Conservation (phyloP, 2,888 invertebrate species). For the Tuta absoluta region DNA sequence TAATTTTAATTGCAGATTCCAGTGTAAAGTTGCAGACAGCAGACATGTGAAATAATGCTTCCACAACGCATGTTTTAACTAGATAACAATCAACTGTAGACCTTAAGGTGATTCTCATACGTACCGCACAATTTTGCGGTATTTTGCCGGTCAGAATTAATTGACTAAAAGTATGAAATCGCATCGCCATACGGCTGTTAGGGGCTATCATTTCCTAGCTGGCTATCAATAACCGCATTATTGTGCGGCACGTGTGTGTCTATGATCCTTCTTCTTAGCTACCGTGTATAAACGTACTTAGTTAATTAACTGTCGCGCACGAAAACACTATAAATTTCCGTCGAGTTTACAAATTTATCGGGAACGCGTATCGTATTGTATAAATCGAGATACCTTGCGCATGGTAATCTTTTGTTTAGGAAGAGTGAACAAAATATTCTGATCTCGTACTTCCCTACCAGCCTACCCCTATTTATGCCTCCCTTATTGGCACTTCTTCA, state of each 20-base stretch:
- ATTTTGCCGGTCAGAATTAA: too few species aligned
- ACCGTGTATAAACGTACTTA: constrained; percentile 23
- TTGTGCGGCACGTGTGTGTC: too few species aligned
- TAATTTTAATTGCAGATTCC: constrained; percentile 7
- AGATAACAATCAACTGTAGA: constrained; percentile 16
- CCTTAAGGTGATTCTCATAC: neutral
- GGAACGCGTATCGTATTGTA: constrained; percentile 58
- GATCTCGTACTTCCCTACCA: constrained; percentile 78
- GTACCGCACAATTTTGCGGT: too few species aligned
- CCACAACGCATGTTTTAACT: constrained; percentile 10
- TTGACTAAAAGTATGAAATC: too few species aligned
- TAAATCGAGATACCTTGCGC: constrained; percentile 64
- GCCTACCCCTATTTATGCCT: constrained; percentile 80
- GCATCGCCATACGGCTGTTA: too few species aligned
- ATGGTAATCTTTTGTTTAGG: constrained; percentile 80
- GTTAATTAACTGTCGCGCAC: constrained; percentile 43
- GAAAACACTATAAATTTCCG: constrained; percentile 58
- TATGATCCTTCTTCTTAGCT: neutral
- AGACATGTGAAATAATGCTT: constrained; percentile 11
- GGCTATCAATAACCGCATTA: too few species aligned
- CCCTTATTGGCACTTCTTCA: constrained; percentile 82
- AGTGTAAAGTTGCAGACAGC: constrained; percentile 9
- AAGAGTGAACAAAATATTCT: constrained; percentile 75
- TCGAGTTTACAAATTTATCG: constrained; percentile 68
- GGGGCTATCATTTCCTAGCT: too few species aligned